These are phyloP conservation scores for Littorina saxatilis DNA, from an alignment of 1,140 invertebrate genomes.

Conservation along the genomic window DNA sequence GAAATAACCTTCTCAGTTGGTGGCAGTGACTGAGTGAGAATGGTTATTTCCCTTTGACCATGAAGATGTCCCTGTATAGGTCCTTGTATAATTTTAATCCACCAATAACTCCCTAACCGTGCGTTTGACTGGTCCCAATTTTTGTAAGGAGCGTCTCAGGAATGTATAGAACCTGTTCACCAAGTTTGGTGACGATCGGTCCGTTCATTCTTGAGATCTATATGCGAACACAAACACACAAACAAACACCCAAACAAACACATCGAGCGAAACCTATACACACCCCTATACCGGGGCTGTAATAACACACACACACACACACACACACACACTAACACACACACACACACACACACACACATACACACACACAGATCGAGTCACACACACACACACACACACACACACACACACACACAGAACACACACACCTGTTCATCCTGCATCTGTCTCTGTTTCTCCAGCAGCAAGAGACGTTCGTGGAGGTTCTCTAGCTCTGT, in stretches of 20 bases:
- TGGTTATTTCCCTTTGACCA: no score
- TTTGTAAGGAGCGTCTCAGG: no score
- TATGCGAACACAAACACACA: neutral
- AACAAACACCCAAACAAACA: neutral
- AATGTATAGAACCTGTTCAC: no score
- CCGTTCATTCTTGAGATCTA: no score
- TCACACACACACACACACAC: no score
- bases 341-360: slow-evolving; percentile 7
- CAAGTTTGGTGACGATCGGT: no score
- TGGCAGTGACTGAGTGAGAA: no score
- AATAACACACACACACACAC: neutral
- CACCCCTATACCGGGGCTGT: neutral
- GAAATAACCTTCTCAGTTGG: no score
- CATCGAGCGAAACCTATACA: neutral
- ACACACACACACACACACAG: neutral
- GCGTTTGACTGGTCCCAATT: no score
- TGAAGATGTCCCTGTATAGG: no score
- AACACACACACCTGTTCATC: slow-evolving; percentile 5
- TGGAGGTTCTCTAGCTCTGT: slow-evolving; percentile 11
- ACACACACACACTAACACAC: neutral
- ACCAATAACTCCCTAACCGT: no score
- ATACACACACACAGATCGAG: neutral
- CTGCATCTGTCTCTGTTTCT: neutral
- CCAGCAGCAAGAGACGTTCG: slow-evolving; percentile 11
- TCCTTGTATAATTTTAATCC: no score